Percentiles rank a stretch among this genome's conserved stretches.
Conservation (phyloP, 2,797 vertebrate genomes). For the Cryptoprocta ferox region DNA sequence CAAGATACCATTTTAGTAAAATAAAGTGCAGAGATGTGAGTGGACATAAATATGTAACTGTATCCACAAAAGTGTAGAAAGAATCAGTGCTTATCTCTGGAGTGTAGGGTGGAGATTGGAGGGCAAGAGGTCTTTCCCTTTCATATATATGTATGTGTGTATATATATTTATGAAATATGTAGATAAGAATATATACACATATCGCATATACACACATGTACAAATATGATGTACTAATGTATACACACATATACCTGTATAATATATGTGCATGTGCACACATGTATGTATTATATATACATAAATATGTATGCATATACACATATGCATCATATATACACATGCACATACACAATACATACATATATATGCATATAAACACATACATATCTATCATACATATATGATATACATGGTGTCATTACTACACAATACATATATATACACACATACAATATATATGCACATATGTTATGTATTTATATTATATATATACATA, state of each 20-base stretch:
- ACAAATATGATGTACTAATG: not conserved
- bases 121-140: no score
- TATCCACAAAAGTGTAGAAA: fast-evolving
- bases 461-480: not conserved
- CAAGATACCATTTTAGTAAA: not conserved
- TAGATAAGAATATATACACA: not conserved
- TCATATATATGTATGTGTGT: not conserved
- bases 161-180: not conserved
- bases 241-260: fast-evolving
- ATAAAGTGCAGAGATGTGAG: not conserved
- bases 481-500: not conserved
- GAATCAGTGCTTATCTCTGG: not conserved
- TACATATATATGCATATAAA: not conserved
- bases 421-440: no score
- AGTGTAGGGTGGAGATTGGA: not conserved
- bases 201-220: not conserved
- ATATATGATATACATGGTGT: no score
- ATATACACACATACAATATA: not conserved
- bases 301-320: not conserved
- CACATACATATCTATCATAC: not conserved
- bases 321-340: not conserved
- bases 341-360: not conserved
- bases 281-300: no score
- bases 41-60: not conserved
- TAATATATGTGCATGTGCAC: not conserved